A percentile compares a stretch with the other conserved stretches of the same genome.
Evolutionary conservation across 2,113 vertebrate genomes (phyloP).

Genomic region (Dryoscopus gambensis): DNA sequence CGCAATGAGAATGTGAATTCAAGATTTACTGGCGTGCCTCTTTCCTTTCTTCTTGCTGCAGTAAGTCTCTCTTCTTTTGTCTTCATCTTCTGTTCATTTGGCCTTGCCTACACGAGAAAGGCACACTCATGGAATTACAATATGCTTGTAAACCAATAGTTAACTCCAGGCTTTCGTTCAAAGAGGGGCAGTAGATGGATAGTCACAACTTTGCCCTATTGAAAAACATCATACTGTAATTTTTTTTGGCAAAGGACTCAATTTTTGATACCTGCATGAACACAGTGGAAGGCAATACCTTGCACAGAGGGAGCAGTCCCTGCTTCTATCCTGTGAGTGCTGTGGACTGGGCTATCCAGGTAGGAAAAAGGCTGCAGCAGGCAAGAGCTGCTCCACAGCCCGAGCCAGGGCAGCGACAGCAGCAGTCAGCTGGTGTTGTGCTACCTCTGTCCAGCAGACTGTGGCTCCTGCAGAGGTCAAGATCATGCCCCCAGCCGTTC

Average conservation of each 20-base stretch:
- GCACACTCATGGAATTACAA: background rate
- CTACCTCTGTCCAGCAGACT: background rate
- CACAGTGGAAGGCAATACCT: background rate
- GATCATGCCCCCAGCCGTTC: background rate
- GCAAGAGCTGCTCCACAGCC: background rate
- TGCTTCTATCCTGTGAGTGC: background rate
- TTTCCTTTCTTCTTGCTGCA: background rate
- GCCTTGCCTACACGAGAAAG: background rate
- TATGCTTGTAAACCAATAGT: background rate
- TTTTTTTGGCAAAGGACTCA: background rate
- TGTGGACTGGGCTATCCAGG: background rate
- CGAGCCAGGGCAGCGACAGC: accelerated
- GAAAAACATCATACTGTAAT: background rate
- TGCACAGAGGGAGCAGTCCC: background rate
- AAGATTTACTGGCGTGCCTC: background rate
- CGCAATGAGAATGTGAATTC: background rate
- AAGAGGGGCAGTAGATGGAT: background rate
- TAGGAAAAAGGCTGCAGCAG: background rate
- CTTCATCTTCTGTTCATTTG: background rate
- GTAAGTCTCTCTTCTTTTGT: background rate
- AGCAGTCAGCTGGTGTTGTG: background rate
- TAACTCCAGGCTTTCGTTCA: background rate
- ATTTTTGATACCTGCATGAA: background rate
- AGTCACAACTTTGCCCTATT: accelerated
- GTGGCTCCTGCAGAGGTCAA: background rate